phyloP scores from a whole-genome alignment of 1,140 invertebrate genomes.

The Drosophila carrolli region DNA sequence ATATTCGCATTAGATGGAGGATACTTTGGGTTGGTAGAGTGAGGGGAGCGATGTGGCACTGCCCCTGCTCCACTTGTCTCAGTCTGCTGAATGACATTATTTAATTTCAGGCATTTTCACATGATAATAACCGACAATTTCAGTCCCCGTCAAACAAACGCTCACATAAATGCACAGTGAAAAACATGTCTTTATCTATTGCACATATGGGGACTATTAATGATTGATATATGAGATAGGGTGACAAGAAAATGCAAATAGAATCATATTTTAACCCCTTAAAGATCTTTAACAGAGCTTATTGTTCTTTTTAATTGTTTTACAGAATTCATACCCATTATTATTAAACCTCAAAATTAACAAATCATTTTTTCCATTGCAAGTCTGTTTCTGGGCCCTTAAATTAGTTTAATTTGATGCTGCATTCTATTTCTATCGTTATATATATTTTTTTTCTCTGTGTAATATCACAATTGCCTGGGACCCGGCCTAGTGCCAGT shows the following conservation, averaged over 20 bases:
- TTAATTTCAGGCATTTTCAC: conserved; percentile 57
- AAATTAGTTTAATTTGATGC: background rate
- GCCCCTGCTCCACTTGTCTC: conserved; percentile 26
- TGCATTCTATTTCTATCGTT: too few species aligned
- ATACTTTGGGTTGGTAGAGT: background rate
- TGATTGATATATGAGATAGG: background rate
- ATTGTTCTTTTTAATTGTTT: too few species aligned
- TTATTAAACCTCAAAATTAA: too few species aligned
- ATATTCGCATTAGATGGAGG: conserved; percentile 5
- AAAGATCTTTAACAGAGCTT: too few species aligned
- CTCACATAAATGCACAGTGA: conserved; percentile 1
- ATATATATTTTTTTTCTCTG: background rate
- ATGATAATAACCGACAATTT: conserved; percentile 52
- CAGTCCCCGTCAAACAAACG: conserved; percentile 31
- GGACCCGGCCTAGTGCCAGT: conserved; percentile 17
- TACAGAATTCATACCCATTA: too few species aligned
- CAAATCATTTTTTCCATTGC: too few species aligned
- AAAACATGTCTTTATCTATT: background rate
- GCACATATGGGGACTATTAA: background rate
- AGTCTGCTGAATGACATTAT: conserved; percentile 30
- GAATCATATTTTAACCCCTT: too few species aligned
- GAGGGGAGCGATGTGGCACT: background rate
- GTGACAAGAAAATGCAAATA: background rate
- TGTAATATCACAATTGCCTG: conserved; percentile 12
- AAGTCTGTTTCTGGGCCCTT: background rate